phyloP scores from a whole-genome alignment of 2,113 vertebrate species.

The Bothrops jararaca region DNA sequence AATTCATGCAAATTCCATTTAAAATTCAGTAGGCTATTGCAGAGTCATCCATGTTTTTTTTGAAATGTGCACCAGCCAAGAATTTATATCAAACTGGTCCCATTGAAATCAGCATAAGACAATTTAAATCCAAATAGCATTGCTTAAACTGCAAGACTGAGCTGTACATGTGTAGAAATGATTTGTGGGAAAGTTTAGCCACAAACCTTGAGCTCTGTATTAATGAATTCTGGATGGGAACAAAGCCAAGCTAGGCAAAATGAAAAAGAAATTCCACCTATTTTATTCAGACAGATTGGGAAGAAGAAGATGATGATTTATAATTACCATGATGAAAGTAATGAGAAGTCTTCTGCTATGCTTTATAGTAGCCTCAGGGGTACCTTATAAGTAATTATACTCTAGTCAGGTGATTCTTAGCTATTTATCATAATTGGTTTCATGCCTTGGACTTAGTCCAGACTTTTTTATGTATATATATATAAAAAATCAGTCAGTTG shows the following conservation, averaged over 20 bases:
- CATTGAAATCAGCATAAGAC: neutral
- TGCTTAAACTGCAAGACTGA: neutral
- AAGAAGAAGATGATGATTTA: slow-evolving; percentile 52
- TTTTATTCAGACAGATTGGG: slow-evolving; percentile 48
- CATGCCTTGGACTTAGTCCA: slow-evolving; percentile 57
- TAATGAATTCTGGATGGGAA: slow-evolving; percentile 19
- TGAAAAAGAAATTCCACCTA: slow-evolving; percentile 44
- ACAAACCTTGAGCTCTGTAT: neutral
- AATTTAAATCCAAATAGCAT: neutral
- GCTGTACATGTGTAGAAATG: neutral
- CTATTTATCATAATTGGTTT: slow-evolving; percentile 63
- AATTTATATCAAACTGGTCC: neutral
- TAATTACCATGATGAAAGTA: slow-evolving; percentile 64
- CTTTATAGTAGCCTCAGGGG: slow-evolving; percentile 48
- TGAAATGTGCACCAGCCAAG: neutral
- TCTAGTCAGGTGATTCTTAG: slow-evolving; percentile 54
- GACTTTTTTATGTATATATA: slow-evolving; percentile 10
- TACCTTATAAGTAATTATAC: slow-evolving; percentile 54
- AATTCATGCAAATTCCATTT: neutral
- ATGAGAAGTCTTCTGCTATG: slow-evolving; percentile 31
- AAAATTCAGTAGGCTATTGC: neutral
- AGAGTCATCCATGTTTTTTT: neutral
- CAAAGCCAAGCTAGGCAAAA: slow-evolving; percentile 14
- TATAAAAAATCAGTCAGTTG: slow-evolving; percentile 10
- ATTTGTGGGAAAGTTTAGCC: slow-evolving; percentile 9